Evolutionary conservation across 2,888 invertebrate species (phyloP), one percentile per base, ranked within the genome.

Genomic region (Pachymerium ferrugineum): DNA sequence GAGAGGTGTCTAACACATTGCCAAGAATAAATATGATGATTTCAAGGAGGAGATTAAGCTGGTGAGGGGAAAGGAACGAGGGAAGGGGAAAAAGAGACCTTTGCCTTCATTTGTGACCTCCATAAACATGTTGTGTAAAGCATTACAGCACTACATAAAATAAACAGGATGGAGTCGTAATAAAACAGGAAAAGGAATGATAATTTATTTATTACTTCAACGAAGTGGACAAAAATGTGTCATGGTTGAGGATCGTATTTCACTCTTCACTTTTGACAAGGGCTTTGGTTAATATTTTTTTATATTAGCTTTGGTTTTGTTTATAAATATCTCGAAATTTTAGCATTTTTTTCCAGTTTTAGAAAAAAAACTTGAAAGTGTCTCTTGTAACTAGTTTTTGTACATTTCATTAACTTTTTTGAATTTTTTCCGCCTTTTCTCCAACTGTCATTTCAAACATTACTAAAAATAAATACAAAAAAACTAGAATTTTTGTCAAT

Each of bases 141-240:
- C 54, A 54, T 25, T 54, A 28, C 54, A 54, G 54, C 28, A 28
- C 25, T 54, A 54, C 54, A 54, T 54, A 54, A 54, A 54, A 54
- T 54, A 54, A 54, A 54, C 54, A 54, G 54, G 54, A 54, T 54
- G 54, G 54, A 54, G 54, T 25, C 28, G 54, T 54, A 54, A 54
- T 54, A 54, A 54, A 54, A 54, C 22, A 28, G 54, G 28, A 54
- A 28, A 54, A 54, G 22, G 54, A 54, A n/a, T n/a, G n/a, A n/a
- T n/a, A n/a, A n/a, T n/a, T 22, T 25, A 54, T 54, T 54, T 54
- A 54, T 54, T 54, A 25, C 54, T 54, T 54, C 25, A 54, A 28
- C 54, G 25, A 54, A 54, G 54, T 54, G 54, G 54, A 54, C 54
- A 54, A 54, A 54, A 54, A 54, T 54, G 54, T 54, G 54, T 54